Conservation (phyloP, 2,797 vertebrate species). For the Distichodus sexfasciatus region DNA sequence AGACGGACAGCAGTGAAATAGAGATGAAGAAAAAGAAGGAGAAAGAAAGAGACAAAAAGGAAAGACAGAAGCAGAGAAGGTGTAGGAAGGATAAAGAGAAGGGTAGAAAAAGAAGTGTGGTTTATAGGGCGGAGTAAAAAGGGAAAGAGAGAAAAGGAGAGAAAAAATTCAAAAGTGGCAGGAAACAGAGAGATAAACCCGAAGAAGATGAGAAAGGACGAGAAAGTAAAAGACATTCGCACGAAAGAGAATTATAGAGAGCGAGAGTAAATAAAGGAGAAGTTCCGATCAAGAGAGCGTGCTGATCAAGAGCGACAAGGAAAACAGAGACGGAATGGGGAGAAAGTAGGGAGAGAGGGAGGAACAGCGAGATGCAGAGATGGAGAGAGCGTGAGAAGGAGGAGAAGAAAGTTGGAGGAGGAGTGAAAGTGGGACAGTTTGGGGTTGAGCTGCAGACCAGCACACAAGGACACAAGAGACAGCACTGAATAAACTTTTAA, state of each 20-base stretch:
- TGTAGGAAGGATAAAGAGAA: background rate
- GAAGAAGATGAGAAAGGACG: background rate
- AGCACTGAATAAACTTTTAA: conserved; percentile 74
- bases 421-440: background rate
- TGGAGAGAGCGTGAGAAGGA: background rate
- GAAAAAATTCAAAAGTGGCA: background rate
- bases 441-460: background rate
- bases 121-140: too few species aligned
- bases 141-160: background rate
- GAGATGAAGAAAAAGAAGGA: background rate
- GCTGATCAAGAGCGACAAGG: background rate
- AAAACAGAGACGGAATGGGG: background rate
- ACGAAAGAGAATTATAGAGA: too few species aligned
- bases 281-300: too few species aligned
- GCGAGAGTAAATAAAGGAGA: background rate
- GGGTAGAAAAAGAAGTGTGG: background rate
- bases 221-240: background rate
- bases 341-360: background rate
- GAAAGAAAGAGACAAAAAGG: background rate
- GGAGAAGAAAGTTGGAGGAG: background rate
- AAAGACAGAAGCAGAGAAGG: background rate
- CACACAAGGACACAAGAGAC: conserved; percentile 59
- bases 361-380: background rate
- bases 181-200: background rate
- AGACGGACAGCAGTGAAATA: background rate